These are phyloP conservation scores for Bambusicola thoracicus DNA, from an alignment of 2,113 vertebrate genomes.

Conservation along the genomic window DNA sequence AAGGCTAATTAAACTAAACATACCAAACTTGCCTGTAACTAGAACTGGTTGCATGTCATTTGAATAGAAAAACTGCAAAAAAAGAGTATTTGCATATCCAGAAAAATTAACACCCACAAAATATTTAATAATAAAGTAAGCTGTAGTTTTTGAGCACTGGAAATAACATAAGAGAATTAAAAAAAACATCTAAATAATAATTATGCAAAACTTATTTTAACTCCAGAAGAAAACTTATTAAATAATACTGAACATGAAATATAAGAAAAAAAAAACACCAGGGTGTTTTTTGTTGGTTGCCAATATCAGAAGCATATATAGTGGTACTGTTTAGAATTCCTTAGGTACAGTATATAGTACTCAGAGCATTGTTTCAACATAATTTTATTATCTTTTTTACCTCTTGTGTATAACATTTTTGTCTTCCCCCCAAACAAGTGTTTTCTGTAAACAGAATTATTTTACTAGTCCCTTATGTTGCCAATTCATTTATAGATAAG, in stretches of 20 bases:
- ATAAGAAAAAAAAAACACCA: not conserved
- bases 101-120: not conserved
- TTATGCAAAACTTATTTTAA: not conserved
- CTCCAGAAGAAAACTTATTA: not conserved
- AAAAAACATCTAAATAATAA: not conserved
- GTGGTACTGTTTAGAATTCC: not conserved
- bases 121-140: not conserved
- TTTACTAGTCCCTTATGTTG: not conserved
- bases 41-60: not conserved
- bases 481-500: not conserved
- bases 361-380: not conserved
- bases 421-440: not conserved
- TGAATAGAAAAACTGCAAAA: slow-evolving; percentile 31
- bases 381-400: not conserved
- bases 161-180: not conserved
- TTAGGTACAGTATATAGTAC: not conserved
- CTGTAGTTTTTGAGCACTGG: not conserved
- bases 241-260: not conserved
- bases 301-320: not conserved
- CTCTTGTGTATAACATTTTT: not conserved
- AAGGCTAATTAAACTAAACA: slow-evolving; percentile 39
- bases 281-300: not conserved
- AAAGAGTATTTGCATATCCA: not conserved
- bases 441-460: not conserved
- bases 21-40: not conserved